Conservation (phyloP, 2,888 invertebrate species). For the Branchipolynoe longqiensis region DNA sequence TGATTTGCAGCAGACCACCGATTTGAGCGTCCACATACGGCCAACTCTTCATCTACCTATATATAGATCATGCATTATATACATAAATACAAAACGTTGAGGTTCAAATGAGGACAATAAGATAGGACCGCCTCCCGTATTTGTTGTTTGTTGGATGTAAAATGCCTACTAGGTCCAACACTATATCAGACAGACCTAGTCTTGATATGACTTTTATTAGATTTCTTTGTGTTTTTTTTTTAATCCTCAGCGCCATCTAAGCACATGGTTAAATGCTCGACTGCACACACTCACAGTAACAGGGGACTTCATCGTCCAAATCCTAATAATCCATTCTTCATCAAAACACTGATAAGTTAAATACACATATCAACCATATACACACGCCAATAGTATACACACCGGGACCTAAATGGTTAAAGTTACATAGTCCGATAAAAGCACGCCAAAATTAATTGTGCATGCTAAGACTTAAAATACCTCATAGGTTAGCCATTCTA, state of each 20-base stretch:
- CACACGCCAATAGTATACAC: no score
- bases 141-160: no score
- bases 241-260: constrained; percentile 14
- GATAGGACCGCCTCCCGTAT: constrained; percentile 46
- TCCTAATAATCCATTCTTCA: background rate
- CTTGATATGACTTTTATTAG: constrained; percentile 51
- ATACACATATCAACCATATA: constrained; percentile 37
- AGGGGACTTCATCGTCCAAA: background rate
- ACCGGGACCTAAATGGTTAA: no score
- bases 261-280: constrained; percentile 15
- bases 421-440: no score
- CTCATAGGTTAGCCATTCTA: no score
- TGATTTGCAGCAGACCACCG: constrained; percentile 49
- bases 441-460: no score
- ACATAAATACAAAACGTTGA: constrained; percentile 47
- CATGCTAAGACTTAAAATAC: no score
- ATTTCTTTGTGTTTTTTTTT: no score
- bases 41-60: constrained; percentile 47
- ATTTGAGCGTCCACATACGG: constrained; percentile 44
- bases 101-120: constrained; percentile 49
- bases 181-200: constrained; percentile 41
- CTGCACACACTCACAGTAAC: constrained; percentile 18
- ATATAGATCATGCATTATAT: constrained; percentile 49
- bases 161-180: constrained; percentile 34
- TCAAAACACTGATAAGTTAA: constrained; percentile 49